Evolutionary conservation across 2,797 vertebrate species (phyloP).

Genomic region (Acanthurus tractus): DNA sequence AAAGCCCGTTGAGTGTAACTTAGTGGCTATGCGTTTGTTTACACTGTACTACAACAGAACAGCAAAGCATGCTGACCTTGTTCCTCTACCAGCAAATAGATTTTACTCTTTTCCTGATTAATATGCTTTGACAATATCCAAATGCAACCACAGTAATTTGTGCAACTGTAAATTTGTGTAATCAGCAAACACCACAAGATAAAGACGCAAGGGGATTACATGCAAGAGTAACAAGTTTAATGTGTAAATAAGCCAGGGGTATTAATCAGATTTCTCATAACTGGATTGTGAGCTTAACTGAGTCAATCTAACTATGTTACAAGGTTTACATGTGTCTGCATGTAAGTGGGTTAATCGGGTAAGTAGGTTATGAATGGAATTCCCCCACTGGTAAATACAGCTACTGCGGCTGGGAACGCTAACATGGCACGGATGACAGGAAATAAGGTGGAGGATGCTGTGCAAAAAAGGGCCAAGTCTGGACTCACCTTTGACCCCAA

Average conservation of each 20-base stretch:
- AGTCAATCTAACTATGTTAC: constrained; percentile 40
- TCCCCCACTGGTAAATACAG: constrained; percentile 15
- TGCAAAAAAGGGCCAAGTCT: not conserved
- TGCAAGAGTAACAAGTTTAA: constrained; percentile 6
- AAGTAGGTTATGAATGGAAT: constrained; percentile 23
- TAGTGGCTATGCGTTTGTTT: no score
- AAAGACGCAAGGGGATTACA: constrained; percentile 14
- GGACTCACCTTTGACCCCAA: not conserved
- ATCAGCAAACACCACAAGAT: not conserved
- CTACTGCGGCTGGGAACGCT: not conserved
- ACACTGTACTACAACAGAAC: no score
- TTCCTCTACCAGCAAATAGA: no score
- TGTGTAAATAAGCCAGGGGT: not conserved
- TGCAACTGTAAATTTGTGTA: not conserved
- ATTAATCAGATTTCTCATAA: constrained; percentile 38
- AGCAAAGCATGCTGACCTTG: no score
- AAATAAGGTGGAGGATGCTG: not conserved
- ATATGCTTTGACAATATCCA: no score
- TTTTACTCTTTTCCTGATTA: no score
- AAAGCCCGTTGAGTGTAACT: no score
- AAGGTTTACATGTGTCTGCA: constrained; percentile 28
- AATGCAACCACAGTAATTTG: not conserved
- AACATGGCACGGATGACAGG: not conserved
- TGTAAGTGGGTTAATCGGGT: constrained; percentile 25
- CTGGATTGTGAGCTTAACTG: constrained; percentile 33